phyloP scores from a whole-genome alignment of 2,113 vertebrate species.

The Oryzias melastigma region DNA sequence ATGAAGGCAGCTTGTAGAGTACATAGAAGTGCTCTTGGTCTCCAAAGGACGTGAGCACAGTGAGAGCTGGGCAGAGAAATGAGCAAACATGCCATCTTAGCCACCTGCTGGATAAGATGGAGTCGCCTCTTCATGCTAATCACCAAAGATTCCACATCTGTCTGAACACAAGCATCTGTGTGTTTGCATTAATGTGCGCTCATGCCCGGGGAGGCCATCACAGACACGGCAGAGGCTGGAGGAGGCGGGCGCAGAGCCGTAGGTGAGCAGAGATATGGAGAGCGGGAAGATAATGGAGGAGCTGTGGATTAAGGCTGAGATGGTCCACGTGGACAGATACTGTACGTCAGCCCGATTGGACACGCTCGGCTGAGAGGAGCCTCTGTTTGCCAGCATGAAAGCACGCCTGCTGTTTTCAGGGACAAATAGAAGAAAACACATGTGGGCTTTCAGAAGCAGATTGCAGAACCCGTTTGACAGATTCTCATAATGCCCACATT shows the following conservation, averaged over 20 bases:
- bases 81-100: neutral
- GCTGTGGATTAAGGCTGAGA: slow-evolving; percentile 44
- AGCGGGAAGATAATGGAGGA: slow-evolving; percentile 44
- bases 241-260: slow-evolving; percentile 38
- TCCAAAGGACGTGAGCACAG: neutral
- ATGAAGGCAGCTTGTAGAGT: neutral
- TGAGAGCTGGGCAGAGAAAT: slow-evolving; percentile 5
- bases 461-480: no score
- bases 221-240: slow-evolving; percentile 56
- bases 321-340: slow-evolving; percentile 32
- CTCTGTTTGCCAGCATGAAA: slow-evolving; percentile 34
- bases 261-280: slow-evolving; percentile 39
- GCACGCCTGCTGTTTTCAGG: slow-evolving; percentile 34
- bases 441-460: no score
- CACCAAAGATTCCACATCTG: slow-evolving; percentile 28
- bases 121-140: slow-evolving; percentile 14
- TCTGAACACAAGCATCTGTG: slow-evolving; percentile 23
- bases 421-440: slow-evolving; percentile 10
- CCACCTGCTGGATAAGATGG: slow-evolving; percentile 38
- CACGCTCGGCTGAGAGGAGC: slow-evolving; percentile 46
- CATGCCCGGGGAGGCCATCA: slow-evolving; percentile 9
- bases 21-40: neutral
- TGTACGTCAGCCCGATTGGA: slow-evolving; percentile 59
- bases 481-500: no score
- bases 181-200: slow-evolving; percentile 8